Conservation (phyloP, 2,888 invertebrate genomes). For the Hemithea aestivaria region DNA sequence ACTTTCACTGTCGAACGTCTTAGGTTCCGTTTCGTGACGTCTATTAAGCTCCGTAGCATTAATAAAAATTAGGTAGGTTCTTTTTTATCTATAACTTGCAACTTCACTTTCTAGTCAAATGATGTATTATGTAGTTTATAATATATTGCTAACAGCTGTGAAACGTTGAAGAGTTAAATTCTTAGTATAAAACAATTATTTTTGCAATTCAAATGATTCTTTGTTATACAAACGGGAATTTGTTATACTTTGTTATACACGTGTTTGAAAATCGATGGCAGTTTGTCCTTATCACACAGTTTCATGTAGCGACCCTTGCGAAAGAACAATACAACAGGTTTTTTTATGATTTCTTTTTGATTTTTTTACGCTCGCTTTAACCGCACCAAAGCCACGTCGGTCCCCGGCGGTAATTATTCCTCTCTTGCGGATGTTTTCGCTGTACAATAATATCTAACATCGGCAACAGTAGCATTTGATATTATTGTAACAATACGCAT, state of each 20-base stretch:
- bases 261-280: conserved; percentile 57
- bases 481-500: background rate
- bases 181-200: conserved; percentile 19
- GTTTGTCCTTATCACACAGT: conserved; percentile 58
- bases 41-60: conserved; percentile 45
- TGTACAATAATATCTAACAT: conserved; percentile 24
- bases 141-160: conserved; percentile 30
- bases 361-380: conserved; percentile 48
- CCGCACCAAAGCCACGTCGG: conserved; percentile 33
- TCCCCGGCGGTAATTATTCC: conserved; percentile 40
- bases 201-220: conserved; percentile 41
- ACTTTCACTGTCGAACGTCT: conserved; percentile 68
- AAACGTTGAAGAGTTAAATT: conserved; percentile 21
- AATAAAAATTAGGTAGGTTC: conserved; percentile 45
- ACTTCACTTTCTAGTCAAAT: conserved; percentile 56
- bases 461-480: conserved; percentile 5
- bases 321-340: conserved; percentile 74
- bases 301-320: conserved; percentile 52
- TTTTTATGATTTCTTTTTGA: conserved; percentile 62
- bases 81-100: conserved; percentile 41
- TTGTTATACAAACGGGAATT: conserved; percentile 34
- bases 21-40: conserved; percentile 62
- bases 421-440: conserved; percentile 51
- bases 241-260: too few species aligned
- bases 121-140: conserved; percentile 37